phyloP scores from a whole-genome alignment of 2,113 vertebrate species.

The Monarcha castaneiventris region DNA sequence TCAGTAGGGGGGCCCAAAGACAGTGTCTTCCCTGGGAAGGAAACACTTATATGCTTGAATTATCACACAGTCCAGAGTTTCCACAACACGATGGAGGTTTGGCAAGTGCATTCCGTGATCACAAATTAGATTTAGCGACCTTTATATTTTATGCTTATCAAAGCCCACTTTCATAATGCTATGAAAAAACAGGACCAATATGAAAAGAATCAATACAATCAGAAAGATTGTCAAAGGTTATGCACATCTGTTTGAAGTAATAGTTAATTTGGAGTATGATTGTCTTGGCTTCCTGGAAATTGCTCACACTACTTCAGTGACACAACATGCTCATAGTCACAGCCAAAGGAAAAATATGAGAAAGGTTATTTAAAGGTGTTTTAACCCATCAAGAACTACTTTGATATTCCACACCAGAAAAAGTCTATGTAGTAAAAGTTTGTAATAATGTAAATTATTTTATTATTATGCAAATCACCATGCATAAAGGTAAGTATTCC shows the following conservation, averaged over 20 bases:
- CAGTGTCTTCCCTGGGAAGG: not conserved
- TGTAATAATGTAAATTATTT: not conserved
- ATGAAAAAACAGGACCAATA: not conserved
- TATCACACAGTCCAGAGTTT: not conserved
- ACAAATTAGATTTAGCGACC: not conserved
- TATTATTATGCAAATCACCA: not conserved
- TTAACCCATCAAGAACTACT: not conserved
- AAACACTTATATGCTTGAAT: not conserved
- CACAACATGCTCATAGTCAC: not conserved
- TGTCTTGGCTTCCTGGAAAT: not conserved
- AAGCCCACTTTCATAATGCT: not conserved
- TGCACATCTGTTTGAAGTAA: not conserved
- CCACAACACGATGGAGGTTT: not conserved
- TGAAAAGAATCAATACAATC: not conserved
- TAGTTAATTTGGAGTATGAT: not conserved
- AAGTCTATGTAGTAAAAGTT: not conserved
- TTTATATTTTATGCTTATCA: not conserved
- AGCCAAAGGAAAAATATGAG: not conserved
- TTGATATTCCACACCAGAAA: not conserved
- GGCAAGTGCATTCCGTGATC: not conserved
- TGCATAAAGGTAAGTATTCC: not conserved
- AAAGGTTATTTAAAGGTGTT: not conserved
- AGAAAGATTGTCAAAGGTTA: not conserved
- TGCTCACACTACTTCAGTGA: not conserved
- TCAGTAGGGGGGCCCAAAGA: not conserved